Base-by-base conservation (phyloP, 2,888 invertebrate genomes). In the Ophraella communa region DNA sequence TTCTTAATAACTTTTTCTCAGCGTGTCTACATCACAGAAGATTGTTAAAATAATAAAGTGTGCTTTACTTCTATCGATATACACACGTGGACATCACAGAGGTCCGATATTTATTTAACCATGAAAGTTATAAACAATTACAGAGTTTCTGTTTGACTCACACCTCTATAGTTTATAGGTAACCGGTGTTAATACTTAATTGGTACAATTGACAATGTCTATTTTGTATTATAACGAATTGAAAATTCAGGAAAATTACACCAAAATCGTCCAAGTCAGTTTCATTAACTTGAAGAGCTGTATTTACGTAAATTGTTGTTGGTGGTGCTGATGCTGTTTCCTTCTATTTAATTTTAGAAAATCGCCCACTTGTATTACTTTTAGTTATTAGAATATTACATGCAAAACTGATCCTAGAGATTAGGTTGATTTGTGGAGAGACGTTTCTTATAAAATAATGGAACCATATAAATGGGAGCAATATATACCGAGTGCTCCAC, bases 191-290 rank as follows among this genome's bases (percentile, higher is more conserved):
- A n/a, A n/a, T n/a, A n/a, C n/a, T n/a, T 60, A 60, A 52, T 60
- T 51, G 23, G 42, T 42, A 60, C 59, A 52, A 52, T 52, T 39
- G 39, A 21, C 39, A 52, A 30, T 52, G 42, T 27, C 52, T 27
- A n/a, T n/a, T n/a, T n/a, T n/a, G n/a, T n/a, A n/a, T n/a, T n/a
- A n/a, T n/a, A n/a, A n/a, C n/a, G n/a, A n/a, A n/a, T n/a, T n/a
- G n/a, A n/a, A n/a, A n/a, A n/a, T n/a, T n/a, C n/a, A 59, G 64
- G 58, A 64, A 64, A 64, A 24, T 59, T 27, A 55, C 45, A 63
- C 59, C 30, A 64, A 54, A 64, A 59, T 64, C 54, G 54, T 23
- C 53, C 33, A 49, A 35, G 27, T 44, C 49, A 27, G 30, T 35
- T 49, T 47, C 27, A 54, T 21, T 53, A 30, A 58, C 47, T 23